Conservation (phyloP, 2,888 invertebrate species). For the Drosophila rellima region DNA sequence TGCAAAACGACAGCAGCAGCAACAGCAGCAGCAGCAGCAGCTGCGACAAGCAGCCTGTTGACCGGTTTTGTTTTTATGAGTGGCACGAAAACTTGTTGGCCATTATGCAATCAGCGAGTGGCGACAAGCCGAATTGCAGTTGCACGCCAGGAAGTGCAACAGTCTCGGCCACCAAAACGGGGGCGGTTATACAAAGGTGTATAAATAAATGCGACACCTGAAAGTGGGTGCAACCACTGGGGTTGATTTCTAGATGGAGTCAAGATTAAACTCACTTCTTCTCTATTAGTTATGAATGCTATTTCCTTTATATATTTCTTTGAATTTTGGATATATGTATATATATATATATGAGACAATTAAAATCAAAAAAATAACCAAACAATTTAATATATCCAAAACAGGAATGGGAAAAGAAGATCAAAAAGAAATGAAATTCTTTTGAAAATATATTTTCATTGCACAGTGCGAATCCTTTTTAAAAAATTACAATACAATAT, state of each 20-base stretch:
- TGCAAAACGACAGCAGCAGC: conserved; percentile 28
- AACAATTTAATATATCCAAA: too few species aligned
- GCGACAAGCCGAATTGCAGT: conserved; percentile 78
- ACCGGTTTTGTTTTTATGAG: conserved; percentile 51
- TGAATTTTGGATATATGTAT: too few species aligned
- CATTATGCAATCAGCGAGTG: conserved; percentile 76
- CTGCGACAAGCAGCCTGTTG: conserved; percentile 53
- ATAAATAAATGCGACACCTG: conserved; percentile 10
- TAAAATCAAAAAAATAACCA: too few species aligned
- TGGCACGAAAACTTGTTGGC: conserved; percentile 35
- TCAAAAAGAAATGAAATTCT: too few species aligned
- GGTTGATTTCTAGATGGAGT: conserved; percentile 2
- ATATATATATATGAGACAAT: too few species aligned
- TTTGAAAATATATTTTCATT: too few species aligned
- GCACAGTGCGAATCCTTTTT: too few species aligned
- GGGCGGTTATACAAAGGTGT: conserved; percentile 20
- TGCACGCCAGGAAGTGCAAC: conserved; percentile 75
- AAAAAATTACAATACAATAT: too few species aligned
- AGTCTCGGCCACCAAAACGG: conserved; percentile 35
- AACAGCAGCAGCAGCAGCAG: conserved; percentile 43
- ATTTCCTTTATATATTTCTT: not conserved
- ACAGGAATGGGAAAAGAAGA: too few species aligned
- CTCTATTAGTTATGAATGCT: not conserved
- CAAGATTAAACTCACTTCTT: conserved; percentile 5
- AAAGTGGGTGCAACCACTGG: conserved; percentile 13